These are phyloP conservation scores for Scelioninae gen. 1 DNA, from an alignment of 2,888 invertebrate species.

Conservation along the genomic window DNA sequence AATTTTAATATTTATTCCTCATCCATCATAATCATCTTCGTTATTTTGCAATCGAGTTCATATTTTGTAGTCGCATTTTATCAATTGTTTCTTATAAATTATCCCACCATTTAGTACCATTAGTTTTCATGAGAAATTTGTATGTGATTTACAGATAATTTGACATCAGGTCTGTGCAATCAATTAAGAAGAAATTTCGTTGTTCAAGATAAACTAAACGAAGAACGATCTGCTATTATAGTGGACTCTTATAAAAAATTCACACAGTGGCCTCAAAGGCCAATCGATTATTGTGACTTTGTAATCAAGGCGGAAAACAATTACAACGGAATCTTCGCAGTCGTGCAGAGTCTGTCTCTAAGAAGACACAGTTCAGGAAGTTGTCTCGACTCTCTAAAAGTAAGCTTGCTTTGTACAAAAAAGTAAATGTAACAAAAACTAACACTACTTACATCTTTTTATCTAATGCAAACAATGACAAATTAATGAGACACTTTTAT, in stretches of 20 bases:
- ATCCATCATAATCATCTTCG: too few species aligned
- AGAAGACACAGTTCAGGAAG: conserved; percentile 81
- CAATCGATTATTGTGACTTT: conserved; percentile 75
- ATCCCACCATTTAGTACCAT: too few species aligned
- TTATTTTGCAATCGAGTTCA: too few species aligned
- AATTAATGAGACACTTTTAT: neutral
- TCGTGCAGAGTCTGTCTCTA: conserved; percentile 85
- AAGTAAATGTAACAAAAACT: neutral
- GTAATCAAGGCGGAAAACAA: conserved; percentile 73
- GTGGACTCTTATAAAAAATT: conserved; percentile 36
- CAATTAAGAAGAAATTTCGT: neutral
- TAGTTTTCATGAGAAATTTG: too few species aligned
- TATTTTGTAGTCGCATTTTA: too few species aligned
- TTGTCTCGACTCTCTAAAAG: conserved; percentile 85
- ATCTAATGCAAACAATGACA: neutral
- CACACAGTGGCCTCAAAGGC: conserved; percentile 1
- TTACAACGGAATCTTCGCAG: conserved; percentile 84
- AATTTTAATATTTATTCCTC: too few species aligned
- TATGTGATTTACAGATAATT: conserved; percentile 45
- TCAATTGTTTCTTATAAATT: too few species aligned
- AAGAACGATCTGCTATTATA: conserved; percentile 26
- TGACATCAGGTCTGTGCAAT: conserved; percentile 13
- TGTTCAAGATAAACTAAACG: conserved; percentile 2
- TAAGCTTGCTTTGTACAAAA: conserved; percentile 61
- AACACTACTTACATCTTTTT: neutral